Evolutionary conservation across 2,888 invertebrate genomes (phyloP), one percentile per base, ranked within the genome.

Genomic region (Leptinotarsa rubiginosa): DNA sequence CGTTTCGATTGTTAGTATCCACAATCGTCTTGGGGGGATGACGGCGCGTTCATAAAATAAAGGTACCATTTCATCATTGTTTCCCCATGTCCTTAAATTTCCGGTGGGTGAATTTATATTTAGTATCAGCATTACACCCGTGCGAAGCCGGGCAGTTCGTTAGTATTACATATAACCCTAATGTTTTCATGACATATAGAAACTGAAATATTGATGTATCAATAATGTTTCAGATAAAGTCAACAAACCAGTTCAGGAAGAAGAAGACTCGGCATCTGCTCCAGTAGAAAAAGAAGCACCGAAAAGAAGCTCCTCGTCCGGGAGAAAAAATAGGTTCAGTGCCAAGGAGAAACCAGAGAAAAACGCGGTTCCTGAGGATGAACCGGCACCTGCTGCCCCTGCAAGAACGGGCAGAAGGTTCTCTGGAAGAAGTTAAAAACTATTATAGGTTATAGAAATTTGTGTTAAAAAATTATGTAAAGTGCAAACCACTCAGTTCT

Each of bases 341-440:
- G 62, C 69, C 13, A 76, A 75, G 67, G 74, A 77, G 54, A 76
- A 76, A 59, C 41, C 65, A 16, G 75, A 75, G 15, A 75, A 77
- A 25, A 79, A 70, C 20, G 78, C 70, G 16, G 83, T 84, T 59
- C 75, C 80, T 10, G 81, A 82, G 15, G 78, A 80, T 18, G 59
- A 75, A 10, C 72, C 81, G 12, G 77, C 83, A 4, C 77, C 84
- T 4, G 78, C 84, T 1, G 80, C 84, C 15, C 82, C 87, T 4
- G 82, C 83, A 25, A 84, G 87, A 81, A 81, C 86, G 47, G 87
- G 86, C 47, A 83, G 88, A 73, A 81, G 87, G 81, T 87, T 87
- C 81, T 81, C 78, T 66, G 75, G 81, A 73, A 85, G 86, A 79
- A 86, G 84, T 76, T 87, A 52, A 86, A 22, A 82, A 70, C 15